Evolutionary conservation across 2,888 invertebrate species (phyloP).

Genomic region (Trichogramma dendrolimi): DNA sequence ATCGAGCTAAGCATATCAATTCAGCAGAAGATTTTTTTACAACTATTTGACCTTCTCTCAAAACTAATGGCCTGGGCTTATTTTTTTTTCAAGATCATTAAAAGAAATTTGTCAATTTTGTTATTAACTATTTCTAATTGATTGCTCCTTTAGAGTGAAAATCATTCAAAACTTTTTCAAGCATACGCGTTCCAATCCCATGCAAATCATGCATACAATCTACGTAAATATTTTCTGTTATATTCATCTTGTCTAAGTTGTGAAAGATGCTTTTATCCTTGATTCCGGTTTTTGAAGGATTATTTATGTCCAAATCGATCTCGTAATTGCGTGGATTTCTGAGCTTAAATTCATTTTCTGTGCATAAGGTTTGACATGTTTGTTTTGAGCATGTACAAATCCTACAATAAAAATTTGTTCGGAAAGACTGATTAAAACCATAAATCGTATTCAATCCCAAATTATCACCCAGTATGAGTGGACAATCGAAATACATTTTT

Average conservation of each 20-base stretch:
- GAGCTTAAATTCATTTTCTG: background rate
- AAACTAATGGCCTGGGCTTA: background rate
- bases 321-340: background rate
- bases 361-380: background rate
- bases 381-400: background rate
- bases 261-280: conserved; percentile 7
- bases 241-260: background rate
- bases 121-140: conserved; percentile 3
- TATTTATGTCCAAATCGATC: background rate
- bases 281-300: background rate
- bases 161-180: background rate
- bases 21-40: too few species aligned
- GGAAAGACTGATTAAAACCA: conserved; percentile 3
- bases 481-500: conserved; percentile 16
- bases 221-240: background rate
- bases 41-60: too few species aligned
- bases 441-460: conserved; percentile 4
- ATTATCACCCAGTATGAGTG: conserved; percentile 9
- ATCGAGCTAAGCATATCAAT: too few species aligned
- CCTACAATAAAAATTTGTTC: background rate
- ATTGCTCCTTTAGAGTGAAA: background rate
- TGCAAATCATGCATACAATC: conserved; percentile 9
- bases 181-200: background rate
- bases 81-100: background rate
- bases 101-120: conserved; percentile 9